Base-by-base conservation (phyloP, 2,113 vertebrate species). In the Machaerirhynchus nigripectus region DNA sequence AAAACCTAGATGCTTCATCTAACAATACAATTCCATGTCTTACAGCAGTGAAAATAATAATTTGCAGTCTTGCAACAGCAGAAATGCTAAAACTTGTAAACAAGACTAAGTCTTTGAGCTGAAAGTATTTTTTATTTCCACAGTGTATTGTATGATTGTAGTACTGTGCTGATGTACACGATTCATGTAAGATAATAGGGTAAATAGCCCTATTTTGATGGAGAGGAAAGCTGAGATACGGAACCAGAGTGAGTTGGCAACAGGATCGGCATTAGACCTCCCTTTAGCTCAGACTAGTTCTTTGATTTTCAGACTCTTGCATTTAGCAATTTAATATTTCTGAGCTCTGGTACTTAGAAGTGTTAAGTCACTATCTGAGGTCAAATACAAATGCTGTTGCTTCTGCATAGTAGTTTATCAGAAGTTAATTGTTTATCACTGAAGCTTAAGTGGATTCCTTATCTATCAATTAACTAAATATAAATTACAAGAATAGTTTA, bases 381-480 rank as follows among this genome's bases (percentile, higher is more conserved):
- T 79, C 76, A 91, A 81, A 83, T 95, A 78, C 63, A 97, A 90
- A 79, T 83, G 60, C 46, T 67, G 44, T 75, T 90, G 44, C 53
- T 65, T 93, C 65, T 87, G 70, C 44, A 35, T 47, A 68, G 56
- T 80, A 69, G 86, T 95, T 94, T 90, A 90, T 94, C 86, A 90
- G 57, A 92, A 92, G 61, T 90, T 96, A 96, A 93, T 92, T 93
- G 80, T 94, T 95, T 93, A 84, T 96, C 63, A 33, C 27, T 28
- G 73, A 89, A 79, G 85, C 53, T 75, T 93, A 93, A 95, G 64
- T 81, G 59, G 53, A 56, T 89, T 93, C 44, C 39, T 95, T 97
- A 93, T 95, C 95, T 97, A 87, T 97, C 92, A 96, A 89, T 96
- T 98, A 90, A 84, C 84, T 92, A 69, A 92, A 94, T 95, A 77